Evolutionary conservation across 2,888 invertebrate species (phyloP), one percentile per base, ranked within the genome.

Genomic region (Ypsolopha scabrella): DNA sequence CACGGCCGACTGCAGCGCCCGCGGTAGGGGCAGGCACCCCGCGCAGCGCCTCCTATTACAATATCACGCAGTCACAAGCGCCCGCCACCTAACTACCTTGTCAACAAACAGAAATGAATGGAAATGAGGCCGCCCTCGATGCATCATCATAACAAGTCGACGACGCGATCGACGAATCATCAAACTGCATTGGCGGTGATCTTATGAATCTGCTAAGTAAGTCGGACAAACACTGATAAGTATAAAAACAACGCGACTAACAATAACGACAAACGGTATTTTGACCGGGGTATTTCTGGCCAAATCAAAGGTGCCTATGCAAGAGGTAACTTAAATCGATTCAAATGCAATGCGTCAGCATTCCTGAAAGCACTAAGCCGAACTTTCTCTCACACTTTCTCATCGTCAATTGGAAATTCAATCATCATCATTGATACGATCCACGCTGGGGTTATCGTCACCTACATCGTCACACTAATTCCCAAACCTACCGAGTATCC

Each of bases 71-170:
- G 63, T 65, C 66, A 60, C 50, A 51, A 34, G 35, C 34, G 44
- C 51, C 61, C 58, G 65, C 68, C 74, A 75, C 72, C 74, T 71
- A 24, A 24, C 24, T 24, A 62, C 67, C 73, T 78, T 80, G 77
- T 78, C 81, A 80, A 80, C 78, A 79, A 73, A 72, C 68, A 72
- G 64, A 69, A 24, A 77, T 80, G 72, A 81, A 82, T 81, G 80
- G 75, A 76, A 79, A 80, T 76, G 67, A 78, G 68, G 67, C 63
- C 67, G 60, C 52, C 64, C 60, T 63, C 65, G 65, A 65, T 63
- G 70, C 60, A 54, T 51, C 60, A 54, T 51, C 24, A 24, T 24
- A 24, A 2, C 24, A 24, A 24, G 24, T 24, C 24, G 24, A 24
- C 24, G 24, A 24, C 24, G 24, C 24, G 24, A 24, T 24, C 24